Evolutionary conservation across 2,888 invertebrate species (phyloP), one percentile per base, ranked within the genome.

Genomic region (Camponotus fellah): DNA sequence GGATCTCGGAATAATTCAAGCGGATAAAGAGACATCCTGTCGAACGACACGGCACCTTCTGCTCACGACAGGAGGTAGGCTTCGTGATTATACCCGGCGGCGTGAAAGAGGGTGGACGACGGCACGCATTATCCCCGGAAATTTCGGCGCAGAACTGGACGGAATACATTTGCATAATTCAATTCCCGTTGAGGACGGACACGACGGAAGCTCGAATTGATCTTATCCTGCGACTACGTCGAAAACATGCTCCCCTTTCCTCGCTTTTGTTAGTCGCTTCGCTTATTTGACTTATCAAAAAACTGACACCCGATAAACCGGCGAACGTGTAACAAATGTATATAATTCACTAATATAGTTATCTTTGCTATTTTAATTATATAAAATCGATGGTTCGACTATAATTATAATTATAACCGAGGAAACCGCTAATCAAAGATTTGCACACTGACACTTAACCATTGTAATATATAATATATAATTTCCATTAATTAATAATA

Each of bases 151-250:
- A 79, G 82, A 60, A 81, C 82, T 84, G 87, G 79, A 84, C 85
- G 74, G 46, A 64, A 90, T 49, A 26, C 60, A 90, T 90, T 89
- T 88, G 85, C 89, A 89, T 90, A 90, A 90, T 90, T 89, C 88
- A 89, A 90, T 90, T 87, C 88, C 85, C 79, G 74, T 49, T 83
- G 66, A 60, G 46, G 58, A 46, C 43, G 43, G 34, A 14, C 17
- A 58, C 43, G 71, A 86, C 87, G 87, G 88, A 86, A 86, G 87
- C 86, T 77, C 76, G 88, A 88, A 87, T 89, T 86, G 85, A 90
- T 89, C 84, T 86, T 90, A 89, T 89, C 89, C 74, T 43, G 68
- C 46, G 49, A 49, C 74, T 66, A 49, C 12, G 37, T 68, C 75
- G 46, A 53, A 74, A 72, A 21, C 26, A 37, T 12, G 74, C 56